Percentiles rank a stretch among this genome's conserved stretches.
Evolutionary conservation across 2,113 vertebrate genomes (phyloP).

Genomic region (Perca fluviatilis): DNA sequence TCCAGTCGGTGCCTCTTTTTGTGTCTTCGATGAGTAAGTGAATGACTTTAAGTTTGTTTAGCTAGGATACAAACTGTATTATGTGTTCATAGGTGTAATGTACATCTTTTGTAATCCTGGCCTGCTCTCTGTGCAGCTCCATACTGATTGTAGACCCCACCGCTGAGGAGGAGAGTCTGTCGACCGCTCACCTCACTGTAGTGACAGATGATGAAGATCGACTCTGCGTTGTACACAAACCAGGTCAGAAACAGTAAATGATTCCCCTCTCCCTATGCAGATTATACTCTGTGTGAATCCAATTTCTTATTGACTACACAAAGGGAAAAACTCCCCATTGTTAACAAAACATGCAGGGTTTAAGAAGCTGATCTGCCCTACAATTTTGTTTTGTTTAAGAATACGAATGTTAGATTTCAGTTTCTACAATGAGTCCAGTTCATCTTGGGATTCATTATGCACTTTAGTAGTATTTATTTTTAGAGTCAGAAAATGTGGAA

Average conservation of each 20-base stretch:
- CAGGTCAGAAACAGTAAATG: slow-evolving; percentile 84
- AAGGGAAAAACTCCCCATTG: background rate
- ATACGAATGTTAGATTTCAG: background rate
- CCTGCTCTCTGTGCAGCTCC: slow-evolving; percentile 79
- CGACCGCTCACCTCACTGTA: slow-evolving; percentile 89
- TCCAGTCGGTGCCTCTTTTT: slow-evolving; percentile 92
- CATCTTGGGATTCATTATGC: background rate
- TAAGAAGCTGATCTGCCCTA: background rate
- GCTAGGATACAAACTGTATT: background rate
- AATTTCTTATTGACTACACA: background rate
- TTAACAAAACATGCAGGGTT: background rate
- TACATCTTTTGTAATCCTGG: background rate
- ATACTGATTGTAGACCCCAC: slow-evolving; percentile 93
- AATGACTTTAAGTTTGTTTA: background rate
- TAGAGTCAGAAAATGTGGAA: background rate
- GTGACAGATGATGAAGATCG: slow-evolving; percentile 91
- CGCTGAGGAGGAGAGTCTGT: slow-evolving; percentile 92
- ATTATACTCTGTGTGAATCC: background rate
- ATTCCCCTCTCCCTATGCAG: background rate
- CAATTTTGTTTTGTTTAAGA: background rate
- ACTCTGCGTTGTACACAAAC: slow-evolving; percentile 93
- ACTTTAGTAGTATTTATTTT: background rate
- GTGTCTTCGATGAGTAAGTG: slow-evolving; percentile 94
- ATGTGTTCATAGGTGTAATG: too few species aligned
- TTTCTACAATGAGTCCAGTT: background rate